Conservation (phyloP, 2,888 invertebrate genomes). For the Masnerella sp. region DNA sequence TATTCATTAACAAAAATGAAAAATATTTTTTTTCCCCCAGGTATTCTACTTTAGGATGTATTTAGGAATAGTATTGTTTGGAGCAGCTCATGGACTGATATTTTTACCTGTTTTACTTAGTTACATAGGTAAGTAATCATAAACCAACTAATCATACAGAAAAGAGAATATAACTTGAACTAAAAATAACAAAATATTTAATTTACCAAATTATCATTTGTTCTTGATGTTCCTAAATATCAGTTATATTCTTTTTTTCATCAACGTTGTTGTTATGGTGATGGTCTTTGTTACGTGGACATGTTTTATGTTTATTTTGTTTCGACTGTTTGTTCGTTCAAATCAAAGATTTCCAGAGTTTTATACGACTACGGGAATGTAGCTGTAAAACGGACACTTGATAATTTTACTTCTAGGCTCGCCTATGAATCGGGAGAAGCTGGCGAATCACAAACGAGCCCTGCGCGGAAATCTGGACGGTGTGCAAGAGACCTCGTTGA, state of each 20-base stretch:
- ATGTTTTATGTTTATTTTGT: neutral
- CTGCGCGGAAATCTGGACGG: constrained; percentile 82
- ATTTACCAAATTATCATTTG: no score
- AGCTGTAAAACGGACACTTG: constrained; percentile 52
- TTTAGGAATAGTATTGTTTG: constrained; percentile 96
- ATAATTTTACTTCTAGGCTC: constrained; percentile 84
- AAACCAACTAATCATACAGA: neutral
- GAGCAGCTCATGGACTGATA: constrained; percentile 97
- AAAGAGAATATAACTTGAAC: no score
- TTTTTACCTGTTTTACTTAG: constrained; percentile 98
- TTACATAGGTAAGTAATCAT: constrained; percentile 89
- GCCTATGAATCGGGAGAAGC: constrained; percentile 89
- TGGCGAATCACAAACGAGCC: constrained; percentile 86
- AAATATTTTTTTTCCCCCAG: constrained; percentile 77
- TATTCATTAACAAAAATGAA: no score
- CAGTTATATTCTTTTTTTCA: neutral
- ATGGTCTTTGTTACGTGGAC: neutral
- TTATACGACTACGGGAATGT: no score
- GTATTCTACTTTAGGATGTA: constrained; percentile 99
- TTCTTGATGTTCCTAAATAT: no score
- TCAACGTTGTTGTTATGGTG: constrained; percentile 35
- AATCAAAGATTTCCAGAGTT: no score
- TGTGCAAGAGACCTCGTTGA: constrained; percentile 88
- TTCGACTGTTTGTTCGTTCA: neutral
- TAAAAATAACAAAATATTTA: no score